Percentiles rank a stretch among this genome's conserved stretches.
Evolutionary conservation across 2,113 vertebrate species (phyloP).

Genomic region (Hypomesus transpacificus): DNA sequence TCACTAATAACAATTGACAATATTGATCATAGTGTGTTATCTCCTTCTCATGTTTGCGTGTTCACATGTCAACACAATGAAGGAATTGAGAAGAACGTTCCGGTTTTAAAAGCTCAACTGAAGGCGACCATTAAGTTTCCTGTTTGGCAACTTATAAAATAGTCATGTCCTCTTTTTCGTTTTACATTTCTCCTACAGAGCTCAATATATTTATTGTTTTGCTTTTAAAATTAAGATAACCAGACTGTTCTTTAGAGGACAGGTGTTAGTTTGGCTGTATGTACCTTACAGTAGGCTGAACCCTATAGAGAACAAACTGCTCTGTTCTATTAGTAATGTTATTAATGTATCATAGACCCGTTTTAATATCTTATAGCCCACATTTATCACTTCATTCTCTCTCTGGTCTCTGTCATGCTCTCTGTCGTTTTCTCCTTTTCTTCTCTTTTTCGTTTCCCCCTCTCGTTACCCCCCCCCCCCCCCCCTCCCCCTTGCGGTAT

Average conservation of each 20-base stretch:
- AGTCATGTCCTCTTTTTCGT: neutral
- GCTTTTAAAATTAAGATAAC: too few species aligned
- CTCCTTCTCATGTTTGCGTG: too few species aligned
- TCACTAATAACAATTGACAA: too few species aligned
- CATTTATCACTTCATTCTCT: conserved; percentile 55
- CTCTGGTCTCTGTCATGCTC: conserved; percentile 32
- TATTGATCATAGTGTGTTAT: too few species aligned
- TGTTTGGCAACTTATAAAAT: too few species aligned
- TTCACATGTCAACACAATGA: too few species aligned
- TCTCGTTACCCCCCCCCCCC: conserved; percentile 18
- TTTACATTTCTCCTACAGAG: conserved; percentile 15
- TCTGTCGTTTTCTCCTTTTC: neutral
- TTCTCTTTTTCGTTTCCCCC: too few species aligned
- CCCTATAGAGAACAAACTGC: conserved; percentile 40
- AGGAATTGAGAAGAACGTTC: too few species aligned
- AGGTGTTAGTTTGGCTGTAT: conserved; percentile 31
- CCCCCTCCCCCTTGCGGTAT: conserved; percentile 34
- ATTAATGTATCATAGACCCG: conserved; percentile 63
- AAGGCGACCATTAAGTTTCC: too few species aligned
- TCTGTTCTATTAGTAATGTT: conserved; percentile 48
- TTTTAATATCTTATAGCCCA: conserved; percentile 53
- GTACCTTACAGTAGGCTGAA: conserved; percentile 31
- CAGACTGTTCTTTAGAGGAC: too few species aligned
- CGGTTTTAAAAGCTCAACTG: too few species aligned
- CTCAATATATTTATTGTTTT: conserved; percentile 20